These are phyloP conservation scores for Drosophila kambysellisi DNA, from an alignment of 2,888 invertebrate species.

Conservation along the genomic window DNA sequence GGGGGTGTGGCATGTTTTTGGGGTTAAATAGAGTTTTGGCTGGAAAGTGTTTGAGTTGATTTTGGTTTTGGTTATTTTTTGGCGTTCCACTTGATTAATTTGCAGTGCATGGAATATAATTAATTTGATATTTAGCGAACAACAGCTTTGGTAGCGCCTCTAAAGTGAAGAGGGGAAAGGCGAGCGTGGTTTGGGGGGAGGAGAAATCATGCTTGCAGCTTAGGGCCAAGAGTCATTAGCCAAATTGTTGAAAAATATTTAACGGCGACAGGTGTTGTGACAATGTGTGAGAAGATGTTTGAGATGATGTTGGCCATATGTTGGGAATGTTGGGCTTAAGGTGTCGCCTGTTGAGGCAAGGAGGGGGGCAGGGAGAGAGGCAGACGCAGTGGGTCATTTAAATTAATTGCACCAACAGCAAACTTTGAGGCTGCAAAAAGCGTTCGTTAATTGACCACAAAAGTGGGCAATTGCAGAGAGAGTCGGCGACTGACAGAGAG, in stretches of 20 bases:
- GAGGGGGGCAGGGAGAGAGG: not conserved
- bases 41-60: conserved; percentile 61
- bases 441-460: conserved; percentile 77
- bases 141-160: not conserved
- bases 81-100: conserved; percentile 73
- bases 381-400: conserved; percentile 66
- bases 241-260: conserved; percentile 68
- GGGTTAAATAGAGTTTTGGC: conserved; percentile 76
- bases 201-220: not conserved
- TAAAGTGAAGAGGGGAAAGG: not conserved
- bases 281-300: conserved; percentile 28
- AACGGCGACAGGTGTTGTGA: conserved; percentile 73
- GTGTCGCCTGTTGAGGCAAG: conserved; percentile 34
- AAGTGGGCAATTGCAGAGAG: conserved; percentile 48
- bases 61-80: conserved; percentile 44
- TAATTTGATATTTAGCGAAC: conserved; percentile 72
- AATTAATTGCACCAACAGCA: conserved; percentile 72
- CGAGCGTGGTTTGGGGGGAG: no score
- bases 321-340: conserved; percentile 22
- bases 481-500: not conserved
- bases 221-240: conserved; percentile 66
- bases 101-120: conserved; percentile 77
- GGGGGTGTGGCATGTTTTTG: conserved; percentile 54
- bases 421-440: conserved; percentile 57
- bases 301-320: not conserved